phyloP scores from a whole-genome alignment of 2,113 vertebrate species.

The Phylloscopus trochiloides region DNA sequence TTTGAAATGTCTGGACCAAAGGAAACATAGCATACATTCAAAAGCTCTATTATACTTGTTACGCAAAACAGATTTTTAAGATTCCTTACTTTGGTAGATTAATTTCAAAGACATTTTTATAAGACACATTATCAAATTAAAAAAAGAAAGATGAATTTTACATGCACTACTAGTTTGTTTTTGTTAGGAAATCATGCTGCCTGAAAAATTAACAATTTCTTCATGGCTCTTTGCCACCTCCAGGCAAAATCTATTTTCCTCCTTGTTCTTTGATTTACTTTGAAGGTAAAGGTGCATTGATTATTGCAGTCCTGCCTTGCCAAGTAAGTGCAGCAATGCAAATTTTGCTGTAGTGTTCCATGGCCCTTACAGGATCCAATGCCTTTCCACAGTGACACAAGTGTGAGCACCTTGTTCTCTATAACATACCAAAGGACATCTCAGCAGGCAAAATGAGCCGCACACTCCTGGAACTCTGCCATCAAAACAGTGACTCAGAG shows the following conservation, averaged over 20 bases:
- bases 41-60: not conserved
- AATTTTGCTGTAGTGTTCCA: not conserved
- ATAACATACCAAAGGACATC: not conserved
- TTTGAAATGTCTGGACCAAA: not conserved
- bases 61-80: not conserved
- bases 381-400: not conserved
- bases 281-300: not conserved
- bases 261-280: not conserved
- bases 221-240: not conserved
- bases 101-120: not conserved
- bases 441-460: not conserved
- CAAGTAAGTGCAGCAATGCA: not conserved
- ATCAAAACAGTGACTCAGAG: slow-evolving; percentile 53
- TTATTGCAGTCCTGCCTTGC: not conserved
- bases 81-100: not conserved
- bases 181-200: not conserved
- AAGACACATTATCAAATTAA: not conserved
- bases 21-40: not conserved
- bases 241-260: not conserved
- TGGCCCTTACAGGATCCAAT: not conserved
- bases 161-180: not conserved
- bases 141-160: not conserved
- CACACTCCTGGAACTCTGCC: slow-evolving; percentile 25
- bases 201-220: not conserved
- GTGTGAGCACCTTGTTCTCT: not conserved